These are phyloP conservation scores for Suncus etruscus DNA, from an alignment of 2,113 vertebrate species.

Conservation along the genomic window DNA sequence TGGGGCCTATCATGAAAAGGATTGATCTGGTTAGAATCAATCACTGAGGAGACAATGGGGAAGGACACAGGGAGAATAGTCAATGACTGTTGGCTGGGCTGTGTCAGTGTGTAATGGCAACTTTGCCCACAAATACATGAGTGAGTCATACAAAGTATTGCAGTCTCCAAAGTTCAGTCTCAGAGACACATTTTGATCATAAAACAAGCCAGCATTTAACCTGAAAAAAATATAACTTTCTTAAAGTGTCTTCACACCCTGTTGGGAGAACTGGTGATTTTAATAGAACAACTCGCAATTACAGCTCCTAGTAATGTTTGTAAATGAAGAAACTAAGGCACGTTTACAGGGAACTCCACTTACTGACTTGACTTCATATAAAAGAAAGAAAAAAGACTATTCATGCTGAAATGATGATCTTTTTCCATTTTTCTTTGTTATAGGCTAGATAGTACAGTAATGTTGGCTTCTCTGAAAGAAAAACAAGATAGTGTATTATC, in stretches of 20 bases:
- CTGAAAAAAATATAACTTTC: not conserved
- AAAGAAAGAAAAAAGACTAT: not conserved
- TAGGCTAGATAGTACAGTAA: not conserved
- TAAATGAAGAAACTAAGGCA: slow-evolving; percentile 37
- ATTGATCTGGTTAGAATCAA: not conserved
- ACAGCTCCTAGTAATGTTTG: not conserved
- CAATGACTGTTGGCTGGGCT: not conserved
- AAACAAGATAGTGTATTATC: not conserved
- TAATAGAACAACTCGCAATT: not conserved
- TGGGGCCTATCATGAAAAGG: not conserved
- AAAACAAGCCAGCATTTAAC: not conserved
- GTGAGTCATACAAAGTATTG: not conserved
- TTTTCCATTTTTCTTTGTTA: slow-evolving; percentile 17
- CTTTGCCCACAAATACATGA: not conserved
- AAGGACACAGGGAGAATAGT: not conserved
- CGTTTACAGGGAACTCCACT: not conserved
- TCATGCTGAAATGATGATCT: not conserved
- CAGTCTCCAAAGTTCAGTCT: too few species aligned
- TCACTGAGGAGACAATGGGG: not conserved
- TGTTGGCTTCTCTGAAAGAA: not conserved
- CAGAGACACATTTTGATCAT: not conserved
- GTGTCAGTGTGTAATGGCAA: too few species aligned
- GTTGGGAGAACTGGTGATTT: not conserved
- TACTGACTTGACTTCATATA: slow-evolving; percentile 12
- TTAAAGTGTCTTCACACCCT: not conserved